Evolutionary conservation across 1,140 invertebrate genomes (phyloP).

Genomic region (Sinonovacula constricta): DNA sequence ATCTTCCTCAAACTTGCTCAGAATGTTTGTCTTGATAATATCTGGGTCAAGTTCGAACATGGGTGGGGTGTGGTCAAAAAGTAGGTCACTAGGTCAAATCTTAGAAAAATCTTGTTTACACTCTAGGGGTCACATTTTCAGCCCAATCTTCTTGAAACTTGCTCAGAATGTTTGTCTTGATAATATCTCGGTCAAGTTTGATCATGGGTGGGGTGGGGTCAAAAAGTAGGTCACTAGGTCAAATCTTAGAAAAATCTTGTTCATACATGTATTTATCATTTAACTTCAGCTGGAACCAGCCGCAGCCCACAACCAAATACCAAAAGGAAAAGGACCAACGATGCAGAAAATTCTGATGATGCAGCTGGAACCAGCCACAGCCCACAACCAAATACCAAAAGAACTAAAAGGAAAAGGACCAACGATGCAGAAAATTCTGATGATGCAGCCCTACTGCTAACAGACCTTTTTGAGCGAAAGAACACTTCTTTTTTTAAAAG

Average conservation of each 20-base stretch:
- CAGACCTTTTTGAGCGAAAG: slow-evolving; percentile 43
- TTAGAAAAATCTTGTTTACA: slow-evolving; percentile 33
- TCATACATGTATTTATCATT: slow-evolving; percentile 44
- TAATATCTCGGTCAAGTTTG: slow-evolving; percentile 43
- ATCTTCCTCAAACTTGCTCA: slow-evolving; percentile 8
- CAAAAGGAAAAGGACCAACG: slow-evolving; percentile 38
- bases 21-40: slow-evolving; percentile 22
- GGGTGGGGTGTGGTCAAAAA: background rate
- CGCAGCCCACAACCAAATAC: slow-evolving; percentile 45
- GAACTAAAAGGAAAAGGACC: slow-evolving; percentile 32
- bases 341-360: slow-evolving; percentile 48
- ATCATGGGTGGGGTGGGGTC: slow-evolving; percentile 8
- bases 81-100: slow-evolving; percentile 6
- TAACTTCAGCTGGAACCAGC: slow-evolving; percentile 47
- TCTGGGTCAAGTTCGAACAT: slow-evolving; percentile 36
- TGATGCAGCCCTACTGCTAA: slow-evolving; percentile 41
- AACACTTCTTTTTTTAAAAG: slow-evolving; percentile 40
- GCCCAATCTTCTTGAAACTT: slow-evolving; percentile 6
- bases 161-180: slow-evolving; percentile 9
- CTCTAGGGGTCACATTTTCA: slow-evolving; percentile 21
- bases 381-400: slow-evolving; percentile 41
- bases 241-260: slow-evolving; percentile 12
- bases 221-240: background rate
- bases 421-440: slow-evolving; percentile 46
- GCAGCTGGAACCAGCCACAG: slow-evolving; percentile 42